phyloP scores from a whole-genome alignment of 2,113 vertebrate species.

The Zingel zingel region DNA sequence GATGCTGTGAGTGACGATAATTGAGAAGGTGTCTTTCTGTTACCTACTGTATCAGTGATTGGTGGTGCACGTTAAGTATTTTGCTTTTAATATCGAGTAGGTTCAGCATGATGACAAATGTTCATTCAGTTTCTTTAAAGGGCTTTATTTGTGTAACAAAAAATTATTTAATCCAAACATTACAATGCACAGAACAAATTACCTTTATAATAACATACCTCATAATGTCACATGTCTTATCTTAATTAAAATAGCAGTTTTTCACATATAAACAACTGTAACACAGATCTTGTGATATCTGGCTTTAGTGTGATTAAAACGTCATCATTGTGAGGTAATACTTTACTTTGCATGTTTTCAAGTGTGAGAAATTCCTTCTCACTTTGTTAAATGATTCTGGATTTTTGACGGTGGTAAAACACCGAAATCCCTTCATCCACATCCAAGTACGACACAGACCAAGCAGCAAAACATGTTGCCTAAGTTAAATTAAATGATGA shows the following conservation, averaged over 20 bases:
- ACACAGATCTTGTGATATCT: not conserved
- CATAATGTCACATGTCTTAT: not conserved
- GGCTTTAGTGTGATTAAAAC: constrained; percentile 5
- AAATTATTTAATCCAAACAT: constrained; percentile 34
- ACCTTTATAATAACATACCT: not conserved
- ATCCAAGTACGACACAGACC: not conserved
- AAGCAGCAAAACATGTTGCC: not conserved
- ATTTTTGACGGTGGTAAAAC: not conserved
- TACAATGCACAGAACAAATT: constrained; percentile 3
- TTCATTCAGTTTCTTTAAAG: constrained; percentile 6
- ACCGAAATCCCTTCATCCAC: not conserved
- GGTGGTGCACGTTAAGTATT: not conserved
- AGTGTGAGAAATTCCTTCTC: not conserved
- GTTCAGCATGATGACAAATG: not conserved
- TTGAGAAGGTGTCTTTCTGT: not conserved
- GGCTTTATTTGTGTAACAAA: constrained; percentile 39
- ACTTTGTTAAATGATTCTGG: not conserved
- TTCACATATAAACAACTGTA: constrained; percentile 4
- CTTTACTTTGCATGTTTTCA: not conserved
- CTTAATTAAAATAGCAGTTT: not conserved
- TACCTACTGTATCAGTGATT: not conserved
- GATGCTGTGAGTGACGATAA: constrained; percentile 11
- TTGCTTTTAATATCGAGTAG: not conserved
- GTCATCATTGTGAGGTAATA: not conserved
- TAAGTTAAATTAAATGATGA: constrained; percentile 13